Percentiles rank a stretch among this genome's conserved stretches.
Conservation (phyloP, 2,113 vertebrate genomes). For the Acanthochromis polyacanthus region DNA sequence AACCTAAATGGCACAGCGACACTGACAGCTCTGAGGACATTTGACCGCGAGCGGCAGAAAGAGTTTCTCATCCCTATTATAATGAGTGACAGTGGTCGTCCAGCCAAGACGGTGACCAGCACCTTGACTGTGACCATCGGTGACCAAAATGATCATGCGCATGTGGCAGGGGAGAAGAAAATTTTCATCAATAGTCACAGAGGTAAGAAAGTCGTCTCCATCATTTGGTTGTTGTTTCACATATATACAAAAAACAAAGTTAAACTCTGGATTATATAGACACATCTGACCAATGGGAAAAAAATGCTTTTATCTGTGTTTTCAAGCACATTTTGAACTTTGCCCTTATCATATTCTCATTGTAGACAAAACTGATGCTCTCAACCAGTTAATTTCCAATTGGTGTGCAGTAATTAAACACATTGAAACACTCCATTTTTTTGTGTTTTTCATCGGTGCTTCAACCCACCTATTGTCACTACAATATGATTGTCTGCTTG, state of each 20-base stretch:
- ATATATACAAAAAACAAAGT: neutral
- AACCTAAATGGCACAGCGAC: slow-evolving; percentile 90
- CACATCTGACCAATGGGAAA: neutral
- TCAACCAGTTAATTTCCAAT: slow-evolving; percentile 19
- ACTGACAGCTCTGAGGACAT: slow-evolving; percentile 87
- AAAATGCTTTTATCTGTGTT: neutral
- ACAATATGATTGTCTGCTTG: slow-evolving; percentile 7
- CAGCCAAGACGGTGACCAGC: slow-evolving; percentile 88
- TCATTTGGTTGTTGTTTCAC: neutral
- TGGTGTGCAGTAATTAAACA: slow-evolving; percentile 9
- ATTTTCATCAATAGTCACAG: slow-evolving; percentile 87
- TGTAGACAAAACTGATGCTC: slow-evolving; percentile 2
- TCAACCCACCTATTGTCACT: slow-evolving; percentile 12
- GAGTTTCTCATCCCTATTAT: slow-evolving; percentile 88
- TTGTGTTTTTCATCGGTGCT: slow-evolving; percentile 13
- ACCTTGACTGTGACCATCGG: slow-evolving; percentile 90
- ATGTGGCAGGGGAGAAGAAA: slow-evolving; percentile 87
- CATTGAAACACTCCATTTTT: neutral
- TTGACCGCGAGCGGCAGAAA: slow-evolving; percentile 91
- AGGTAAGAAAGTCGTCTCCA: slow-evolving; percentile 80
- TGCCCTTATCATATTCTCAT: neutral
- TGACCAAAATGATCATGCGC: slow-evolving; percentile 91
- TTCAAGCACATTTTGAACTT: slow-evolving; percentile 13
- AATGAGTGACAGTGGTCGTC: slow-evolving; percentile 89
- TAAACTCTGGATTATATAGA: neutral